Conservation (phyloP, 2,888 invertebrate species). For the Prionchulus punctatus region DNA sequence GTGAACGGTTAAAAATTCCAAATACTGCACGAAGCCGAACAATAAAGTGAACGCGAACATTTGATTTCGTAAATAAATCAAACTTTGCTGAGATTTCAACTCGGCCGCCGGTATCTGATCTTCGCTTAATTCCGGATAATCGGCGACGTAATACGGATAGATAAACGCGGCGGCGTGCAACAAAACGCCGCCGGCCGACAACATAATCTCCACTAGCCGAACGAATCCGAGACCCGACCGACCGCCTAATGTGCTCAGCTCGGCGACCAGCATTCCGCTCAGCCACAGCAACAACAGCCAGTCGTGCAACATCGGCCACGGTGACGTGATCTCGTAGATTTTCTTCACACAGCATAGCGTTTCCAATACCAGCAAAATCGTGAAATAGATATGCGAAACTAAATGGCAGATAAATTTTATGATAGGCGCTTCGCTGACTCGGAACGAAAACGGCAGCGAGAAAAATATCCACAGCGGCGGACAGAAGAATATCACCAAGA, state of each 20-base stretch:
- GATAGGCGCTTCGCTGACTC: constrained; percentile 92
- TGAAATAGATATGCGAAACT: constrained; percentile 92
- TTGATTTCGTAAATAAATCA: constrained; percentile 50
- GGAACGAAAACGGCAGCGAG: constrained; percentile 81
- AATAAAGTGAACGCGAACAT: constrained; percentile 86
- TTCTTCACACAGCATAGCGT: constrained; percentile 25
- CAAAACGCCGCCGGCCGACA: constrained; percentile 59
- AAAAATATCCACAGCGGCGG: constrained; percentile 86
- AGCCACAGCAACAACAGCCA: constrained; percentile 86
- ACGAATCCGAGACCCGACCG: constrained; percentile 83
- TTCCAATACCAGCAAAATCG: constrained; percentile 58
- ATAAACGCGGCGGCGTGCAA: constrained; percentile 29
- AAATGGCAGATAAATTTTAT: constrained; percentile 99
- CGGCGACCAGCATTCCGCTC: constrained; percentile 79
- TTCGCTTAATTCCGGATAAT: neutral
- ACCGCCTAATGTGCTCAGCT: constrained; percentile 91
- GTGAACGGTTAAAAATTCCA: constrained; percentile 82
- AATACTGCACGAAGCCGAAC: constrained; percentile 84
- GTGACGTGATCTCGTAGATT: constrained; percentile 17
- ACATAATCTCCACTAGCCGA: constrained; percentile 41
- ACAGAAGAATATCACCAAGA: constrained; percentile 75
- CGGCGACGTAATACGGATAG: constrained; percentile 20
- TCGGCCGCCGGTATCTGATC: neutral
- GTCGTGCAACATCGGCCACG: constrained; percentile 86
- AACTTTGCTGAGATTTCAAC: constrained; percentile 1